Evolutionary conservation across 2,113 vertebrate genomes (phyloP), one percentile per base, ranked within the genome.

Genomic region (Natator depressus): DNA sequence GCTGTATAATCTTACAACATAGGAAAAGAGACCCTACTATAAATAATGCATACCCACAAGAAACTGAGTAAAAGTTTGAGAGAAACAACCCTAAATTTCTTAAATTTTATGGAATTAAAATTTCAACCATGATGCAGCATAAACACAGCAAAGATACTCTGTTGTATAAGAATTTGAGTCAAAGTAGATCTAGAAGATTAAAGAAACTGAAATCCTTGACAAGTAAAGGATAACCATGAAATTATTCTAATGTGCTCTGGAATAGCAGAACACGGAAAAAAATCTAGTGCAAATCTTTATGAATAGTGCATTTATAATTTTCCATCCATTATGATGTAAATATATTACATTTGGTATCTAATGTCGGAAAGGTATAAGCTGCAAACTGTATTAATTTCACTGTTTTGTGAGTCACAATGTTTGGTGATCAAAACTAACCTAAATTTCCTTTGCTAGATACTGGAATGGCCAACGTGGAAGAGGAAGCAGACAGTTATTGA

Each of bases 401-500:
- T 69, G 75, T 46, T 78, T 47, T 78, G 42, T 80, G 27, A 80
- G 24, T 25, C 47, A 50, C 46, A 31, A 69, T 13, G 93, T 16
- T 9, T 22, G 25, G 90, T 69, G 42, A 46, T 94, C 80, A 94
- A 76, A 97, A 93, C 82, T 47, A 89, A 85, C 57, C 69, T 47
- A 0, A 5, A 94, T 47, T 27, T 27, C 93, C 88, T 92, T 13
- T 85, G 85, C 0, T 1, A 53, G 65, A 89, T 0, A 42, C 91
- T 89, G 88, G 89, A 80, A 94, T 79, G 88, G 46, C 47, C 79
- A 94, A 88, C 16, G 89, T 17, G 81, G 75, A 84, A n/a, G 42
- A 93, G 94, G 94, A 95, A 95, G 95, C 92, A 95, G 7, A 47
- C 95, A 95, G 90, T 80, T 89, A 94, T 81, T 86, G 83, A 51